Percentiles rank a stretch among this genome's conserved stretches.
Evolutionary conservation across 37 sponge, comb jelly and placozoan species (phyloP).

Genomic region (Beroe ovata): DNA sequence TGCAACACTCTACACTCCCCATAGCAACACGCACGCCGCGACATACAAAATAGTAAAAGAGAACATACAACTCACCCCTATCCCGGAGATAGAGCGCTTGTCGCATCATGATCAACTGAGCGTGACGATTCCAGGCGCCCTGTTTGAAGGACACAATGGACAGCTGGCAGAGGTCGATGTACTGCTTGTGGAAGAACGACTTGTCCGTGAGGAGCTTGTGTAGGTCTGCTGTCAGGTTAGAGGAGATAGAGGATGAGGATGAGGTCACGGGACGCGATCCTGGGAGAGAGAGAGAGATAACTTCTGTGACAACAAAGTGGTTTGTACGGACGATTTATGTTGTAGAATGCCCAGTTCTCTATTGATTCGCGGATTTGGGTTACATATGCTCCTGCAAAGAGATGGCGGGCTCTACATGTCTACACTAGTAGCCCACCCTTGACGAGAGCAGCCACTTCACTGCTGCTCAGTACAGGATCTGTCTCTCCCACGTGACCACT

Average conservation of each 20-base stretch:
- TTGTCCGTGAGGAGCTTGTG: constrained; percentile 23
- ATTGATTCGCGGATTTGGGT: no score
- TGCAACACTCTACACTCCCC: background rate
- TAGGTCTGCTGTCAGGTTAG: constrained; percentile 6
- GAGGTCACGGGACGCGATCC: background rate
- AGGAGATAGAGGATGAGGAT: background rate
- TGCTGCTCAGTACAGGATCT: background rate
- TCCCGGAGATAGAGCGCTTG: constrained; percentile 34
- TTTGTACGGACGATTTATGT: no score
- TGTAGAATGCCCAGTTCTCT: no score
- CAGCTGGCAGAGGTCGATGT: constrained; percentile 63
- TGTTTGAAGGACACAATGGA: constrained; percentile 59
- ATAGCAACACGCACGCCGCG: background rate
- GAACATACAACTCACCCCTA: constrained; percentile 18
- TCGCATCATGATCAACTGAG: constrained; percentile 27
- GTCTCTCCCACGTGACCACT: background rate
- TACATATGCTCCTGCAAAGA: no score
- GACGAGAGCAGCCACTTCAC: no score
- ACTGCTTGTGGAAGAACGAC: constrained; percentile 59
- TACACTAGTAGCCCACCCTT: no score
- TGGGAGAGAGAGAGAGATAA: background rate
- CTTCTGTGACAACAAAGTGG: no score
- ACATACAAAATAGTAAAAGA: no score
- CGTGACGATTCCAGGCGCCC: constrained; percentile 45
- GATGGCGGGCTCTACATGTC: no score